These are phyloP conservation scores for Pogonus chalceus DNA, from an alignment of 1,140 invertebrate species.

Conservation along the genomic window DNA sequence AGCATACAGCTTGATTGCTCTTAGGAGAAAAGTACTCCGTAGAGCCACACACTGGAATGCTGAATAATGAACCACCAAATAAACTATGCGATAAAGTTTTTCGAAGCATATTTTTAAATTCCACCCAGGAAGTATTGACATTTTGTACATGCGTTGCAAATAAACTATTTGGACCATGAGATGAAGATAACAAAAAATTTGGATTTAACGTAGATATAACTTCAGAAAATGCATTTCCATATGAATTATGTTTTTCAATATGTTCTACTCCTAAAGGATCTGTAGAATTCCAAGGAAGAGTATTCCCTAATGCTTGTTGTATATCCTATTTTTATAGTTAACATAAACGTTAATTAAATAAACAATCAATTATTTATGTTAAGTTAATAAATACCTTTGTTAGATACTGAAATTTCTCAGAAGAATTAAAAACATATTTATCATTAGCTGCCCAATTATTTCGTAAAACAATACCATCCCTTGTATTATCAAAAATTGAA, in stretches of 20 bases:
- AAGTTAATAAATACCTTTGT: slow-evolving; percentile 20
- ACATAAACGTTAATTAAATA: background rate
- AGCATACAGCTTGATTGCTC: slow-evolving; percentile 25
- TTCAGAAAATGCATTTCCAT: slow-evolving; percentile 11
- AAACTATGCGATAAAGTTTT: slow-evolving; percentile 20
- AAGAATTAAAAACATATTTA: slow-evolving; percentile 18
- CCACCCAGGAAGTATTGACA: slow-evolving; percentile 18
- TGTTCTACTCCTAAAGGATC: slow-evolving; percentile 12
- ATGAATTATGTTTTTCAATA: slow-evolving; percentile 24
- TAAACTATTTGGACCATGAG: background rate
- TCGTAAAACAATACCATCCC: slow-evolving; percentile 25
- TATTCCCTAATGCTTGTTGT: slow-evolving; percentile 19
- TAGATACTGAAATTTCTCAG: slow-evolving; percentile 23
- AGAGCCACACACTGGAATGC: slow-evolving; percentile 26
- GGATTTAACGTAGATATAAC: background rate
- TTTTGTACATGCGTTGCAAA: background rate
- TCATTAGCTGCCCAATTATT: slow-evolving; percentile 31
- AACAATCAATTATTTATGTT: slow-evolving; percentile 1
- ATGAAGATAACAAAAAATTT: slow-evolving; percentile 12
- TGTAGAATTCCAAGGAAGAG: slow-evolving; percentile 24
- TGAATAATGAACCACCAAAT: slow-evolving; percentile 22
- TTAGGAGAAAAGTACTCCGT: slow-evolving; percentile 19
- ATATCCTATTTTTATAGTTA: slow-evolving; percentile 17
- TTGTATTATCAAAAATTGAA: too few relatives aligned
- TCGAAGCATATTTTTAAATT: slow-evolving; percentile 20